A percentile compares a stretch with the other conserved stretches of the same genome.
Conservation (phyloP, 2,888 invertebrate genomes). For the Pandemis cinnamomeana region DNA sequence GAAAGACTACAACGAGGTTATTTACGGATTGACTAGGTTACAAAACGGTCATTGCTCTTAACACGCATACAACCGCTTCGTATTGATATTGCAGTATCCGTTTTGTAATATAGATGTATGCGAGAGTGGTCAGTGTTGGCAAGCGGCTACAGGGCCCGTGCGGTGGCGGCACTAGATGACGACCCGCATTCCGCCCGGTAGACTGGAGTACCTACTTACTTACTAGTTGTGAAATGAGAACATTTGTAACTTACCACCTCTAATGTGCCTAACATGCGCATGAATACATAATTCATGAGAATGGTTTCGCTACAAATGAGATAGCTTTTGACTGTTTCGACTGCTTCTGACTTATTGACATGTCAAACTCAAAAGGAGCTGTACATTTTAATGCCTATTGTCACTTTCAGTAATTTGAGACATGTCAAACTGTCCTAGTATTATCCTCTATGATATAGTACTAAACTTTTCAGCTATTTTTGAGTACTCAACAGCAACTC, state of each 20-base stretch:
- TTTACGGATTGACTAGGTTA: constrained; percentile 44
- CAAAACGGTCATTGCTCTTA: constrained; percentile 60
- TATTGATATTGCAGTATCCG: constrained; percentile 60
- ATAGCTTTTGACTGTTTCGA: constrained; percentile 35
- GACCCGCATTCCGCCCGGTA: constrained; percentile 72
- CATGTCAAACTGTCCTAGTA: no score
- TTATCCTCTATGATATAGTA: no score
- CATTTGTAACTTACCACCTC: constrained; percentile 65
- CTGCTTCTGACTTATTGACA: constrained; percentile 8
- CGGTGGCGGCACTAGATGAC: constrained; percentile 60
- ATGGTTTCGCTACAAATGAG: constrained; percentile 39
- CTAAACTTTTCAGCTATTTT: no score
- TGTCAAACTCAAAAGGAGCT: background rate
- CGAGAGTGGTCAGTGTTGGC: constrained; percentile 79
- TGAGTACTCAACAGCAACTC: background rate
- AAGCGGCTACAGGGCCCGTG: constrained; percentile 76
- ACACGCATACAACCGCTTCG: constrained; percentile 57
- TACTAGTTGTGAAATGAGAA: constrained; percentile 76
- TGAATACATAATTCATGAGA: constrained; percentile 49
- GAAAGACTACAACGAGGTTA: background rate
- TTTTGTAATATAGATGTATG: constrained; percentile 65
- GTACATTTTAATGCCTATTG: no score
- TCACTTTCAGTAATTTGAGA: no score
- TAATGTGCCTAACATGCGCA: constrained; percentile 51
- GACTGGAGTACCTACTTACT: constrained; percentile 60